Percentiles rank a stretch among this genome's conserved stretches.
phyloP scores from a whole-genome alignment of 2,113 vertebrate species.

The Nesogale talazaci region DNA sequence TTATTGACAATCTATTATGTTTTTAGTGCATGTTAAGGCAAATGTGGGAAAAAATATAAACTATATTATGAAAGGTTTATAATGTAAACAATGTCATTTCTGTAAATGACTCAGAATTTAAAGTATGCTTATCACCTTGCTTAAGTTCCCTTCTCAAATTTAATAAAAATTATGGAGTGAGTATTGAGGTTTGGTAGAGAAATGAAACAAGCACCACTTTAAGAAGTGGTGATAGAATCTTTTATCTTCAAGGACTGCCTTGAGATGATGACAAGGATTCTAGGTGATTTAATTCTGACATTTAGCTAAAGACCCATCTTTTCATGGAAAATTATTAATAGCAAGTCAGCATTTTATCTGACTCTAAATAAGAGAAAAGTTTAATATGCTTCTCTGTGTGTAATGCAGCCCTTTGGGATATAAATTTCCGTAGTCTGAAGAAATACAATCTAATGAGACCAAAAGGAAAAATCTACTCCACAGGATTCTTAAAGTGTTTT shows the following conservation, averaged over 20 bases:
- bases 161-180: not conserved
- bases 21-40: not conserved
- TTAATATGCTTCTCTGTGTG: not conserved
- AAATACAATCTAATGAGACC: conserved; percentile 25
- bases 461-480: conserved; percentile 20
- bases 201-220: conserved; percentile 42
- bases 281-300: conserved; percentile 50
- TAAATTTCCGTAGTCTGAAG: conserved; percentile 43
- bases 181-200: conserved; percentile 26
- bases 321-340: conserved; percentile 54
- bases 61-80: conserved; percentile 20
- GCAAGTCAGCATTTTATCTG: conserved; percentile 19
- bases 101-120: conserved; percentile 14
- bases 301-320: conserved; percentile 56
- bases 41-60: conserved; percentile 33
- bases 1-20: conserved; percentile 24
- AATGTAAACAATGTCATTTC: conserved; percentile 44
- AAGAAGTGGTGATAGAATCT: conserved; percentile 9
- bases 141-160: conserved; percentile 41
- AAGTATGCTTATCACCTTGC: not conserved
- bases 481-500: conserved; percentile 34
- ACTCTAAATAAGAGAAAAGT: conserved; percentile 48
- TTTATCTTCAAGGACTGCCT: conserved; percentile 40
- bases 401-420: conserved; percentile 18
- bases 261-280: conserved; percentile 45